phyloP scores from a whole-genome alignment of 2,797 vertebrate species.

The Acomys russatus region DNA sequence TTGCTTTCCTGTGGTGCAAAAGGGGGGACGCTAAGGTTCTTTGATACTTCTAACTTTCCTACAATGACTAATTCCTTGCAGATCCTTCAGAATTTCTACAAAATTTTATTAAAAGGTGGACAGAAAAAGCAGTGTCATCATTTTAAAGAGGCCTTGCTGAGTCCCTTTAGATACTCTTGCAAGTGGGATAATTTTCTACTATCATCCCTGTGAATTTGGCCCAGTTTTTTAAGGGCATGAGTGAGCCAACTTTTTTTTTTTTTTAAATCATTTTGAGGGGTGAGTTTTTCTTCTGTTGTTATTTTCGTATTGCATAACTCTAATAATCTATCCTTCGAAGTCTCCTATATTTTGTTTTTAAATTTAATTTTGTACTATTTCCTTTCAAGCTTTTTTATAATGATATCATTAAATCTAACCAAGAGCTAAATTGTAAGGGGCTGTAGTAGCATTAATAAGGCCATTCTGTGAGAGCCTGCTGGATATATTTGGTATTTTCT shows the following conservation, averaged over 20 bases:
- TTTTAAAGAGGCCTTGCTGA: conserved; percentile 40
- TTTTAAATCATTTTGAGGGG: background rate
- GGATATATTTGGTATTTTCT: conserved; percentile 57
- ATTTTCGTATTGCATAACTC: conserved; percentile 65
- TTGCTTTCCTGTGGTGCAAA: conserved; percentile 11
- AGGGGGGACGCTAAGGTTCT: background rate
- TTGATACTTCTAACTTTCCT: conserved; percentile 27
- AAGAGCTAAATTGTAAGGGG: conserved; percentile 66
- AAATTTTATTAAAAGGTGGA: conserved; percentile 43
- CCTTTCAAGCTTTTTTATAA: conserved; percentile 78
- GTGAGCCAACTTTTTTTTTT: background rate
- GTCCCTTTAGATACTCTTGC: conserved; percentile 45
- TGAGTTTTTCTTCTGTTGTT: conserved; percentile 66
- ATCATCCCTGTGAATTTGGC: background rate
- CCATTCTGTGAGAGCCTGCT: conserved; percentile 59
- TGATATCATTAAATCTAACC: conserved; percentile 79
- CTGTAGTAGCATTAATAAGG: conserved; percentile 69
- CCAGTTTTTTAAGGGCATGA: conserved; percentile 22
- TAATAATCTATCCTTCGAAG: conserved; percentile 72
- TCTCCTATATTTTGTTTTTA: conserved; percentile 65
- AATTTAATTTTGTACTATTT: conserved; percentile 75
- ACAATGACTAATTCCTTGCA: conserved; percentile 46
- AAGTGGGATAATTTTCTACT: conserved; percentile 44
- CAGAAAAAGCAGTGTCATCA: background rate
- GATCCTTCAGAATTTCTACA: background rate